Conservation (phyloP, 2,113 vertebrate genomes). For the Isurus oxyrinchus region DNA sequence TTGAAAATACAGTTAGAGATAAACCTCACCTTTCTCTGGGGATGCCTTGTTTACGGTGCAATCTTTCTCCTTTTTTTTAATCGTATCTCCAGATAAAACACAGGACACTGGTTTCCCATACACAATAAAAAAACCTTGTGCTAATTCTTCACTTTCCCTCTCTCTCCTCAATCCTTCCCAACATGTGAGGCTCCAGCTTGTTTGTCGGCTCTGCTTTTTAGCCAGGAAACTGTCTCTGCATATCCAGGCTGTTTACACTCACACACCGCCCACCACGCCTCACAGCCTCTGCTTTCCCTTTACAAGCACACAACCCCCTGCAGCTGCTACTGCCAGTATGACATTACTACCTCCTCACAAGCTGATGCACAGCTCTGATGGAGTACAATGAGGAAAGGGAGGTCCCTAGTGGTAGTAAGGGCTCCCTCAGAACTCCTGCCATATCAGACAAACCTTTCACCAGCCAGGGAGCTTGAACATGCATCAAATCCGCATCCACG, state of each 20-base stretch:
- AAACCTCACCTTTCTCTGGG: neutral
- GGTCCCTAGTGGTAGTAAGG: conserved; percentile 36
- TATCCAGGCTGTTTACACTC: conserved; percentile 30
- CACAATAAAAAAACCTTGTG: neutral
- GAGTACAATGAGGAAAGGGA: conserved; percentile 31
- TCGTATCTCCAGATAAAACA: neutral
- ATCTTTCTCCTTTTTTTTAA: neutral
- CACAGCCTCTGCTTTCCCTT: conserved; percentile 36
- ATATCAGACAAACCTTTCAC: neutral
- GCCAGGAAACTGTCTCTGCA: conserved; percentile 21
- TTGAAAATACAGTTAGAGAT: neutral
- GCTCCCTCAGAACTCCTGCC: conserved; percentile 22
- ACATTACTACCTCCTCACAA: neutral
- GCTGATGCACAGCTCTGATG: conserved; percentile 5
- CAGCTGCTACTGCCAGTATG: conserved; percentile 3
- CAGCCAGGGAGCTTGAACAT: conserved; percentile 25
- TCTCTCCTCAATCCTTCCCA: conserved; percentile 16
- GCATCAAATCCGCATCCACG: conserved; percentile 45
- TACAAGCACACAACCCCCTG: conserved; percentile 23
- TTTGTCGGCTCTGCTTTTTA: neutral
- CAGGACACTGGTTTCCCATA: neutral
- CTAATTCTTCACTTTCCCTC: neutral
- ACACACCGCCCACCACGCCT: conserved; percentile 37
- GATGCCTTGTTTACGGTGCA: neutral
- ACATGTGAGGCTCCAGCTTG: conserved; percentile 36